Percentiles rank a stretch among this genome's conserved stretches.
These are phyloP conservation scores for Xestobium rufovillosum DNA, from an alignment of 2,888 invertebrate species.

Conservation along the genomic window DNA sequence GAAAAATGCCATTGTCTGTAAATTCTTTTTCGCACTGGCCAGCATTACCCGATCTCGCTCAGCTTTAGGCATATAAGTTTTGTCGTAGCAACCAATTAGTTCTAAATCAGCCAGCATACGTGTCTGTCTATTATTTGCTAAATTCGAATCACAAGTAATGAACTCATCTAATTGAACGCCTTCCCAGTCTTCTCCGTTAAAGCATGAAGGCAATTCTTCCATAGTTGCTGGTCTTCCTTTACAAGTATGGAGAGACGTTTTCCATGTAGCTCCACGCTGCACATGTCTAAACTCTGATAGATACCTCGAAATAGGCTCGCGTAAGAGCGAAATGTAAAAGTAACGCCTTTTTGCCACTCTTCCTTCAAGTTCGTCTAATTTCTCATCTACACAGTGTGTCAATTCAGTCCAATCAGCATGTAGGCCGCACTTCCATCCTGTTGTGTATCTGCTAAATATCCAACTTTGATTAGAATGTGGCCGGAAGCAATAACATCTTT, in stretches of 20 bases:
- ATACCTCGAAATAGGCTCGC: constrained; percentile 89
- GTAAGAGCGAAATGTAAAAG: constrained; percentile 91
- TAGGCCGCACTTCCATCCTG: constrained; percentile 96
- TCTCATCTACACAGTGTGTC: constrained; percentile 83
- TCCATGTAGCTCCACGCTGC: constrained; percentile 94
- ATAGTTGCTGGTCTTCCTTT: constrained; percentile 68
- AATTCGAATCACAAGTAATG: constrained; percentile 82
- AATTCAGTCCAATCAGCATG: constrained; percentile 99
- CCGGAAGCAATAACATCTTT: constrained; percentile 86
- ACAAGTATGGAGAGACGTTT: constrained; percentile 65
- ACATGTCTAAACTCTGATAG: constrained; percentile 97
- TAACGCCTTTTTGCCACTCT: constrained; percentile 54
- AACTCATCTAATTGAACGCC: constrained; percentile 89
- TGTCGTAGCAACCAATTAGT: constrained; percentile 92
- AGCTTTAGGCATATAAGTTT: constrained; percentile 60
- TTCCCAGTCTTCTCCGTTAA: constrained; percentile 70
- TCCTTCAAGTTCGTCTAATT: constrained; percentile 85
- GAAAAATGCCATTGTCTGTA: constrained; percentile 94
- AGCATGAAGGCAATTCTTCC: constrained; percentile 79
- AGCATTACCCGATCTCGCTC: constrained; percentile 82
- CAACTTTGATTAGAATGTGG: constrained; percentile 91
- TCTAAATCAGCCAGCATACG: constrained; percentile 96
- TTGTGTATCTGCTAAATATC: constrained; percentile 95
- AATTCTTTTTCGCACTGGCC: constrained; percentile 90
- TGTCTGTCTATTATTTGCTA: constrained; percentile 95